Base-by-base conservation (phyloP, 1,140 invertebrate species). In the Drosophila rufa region DNA sequence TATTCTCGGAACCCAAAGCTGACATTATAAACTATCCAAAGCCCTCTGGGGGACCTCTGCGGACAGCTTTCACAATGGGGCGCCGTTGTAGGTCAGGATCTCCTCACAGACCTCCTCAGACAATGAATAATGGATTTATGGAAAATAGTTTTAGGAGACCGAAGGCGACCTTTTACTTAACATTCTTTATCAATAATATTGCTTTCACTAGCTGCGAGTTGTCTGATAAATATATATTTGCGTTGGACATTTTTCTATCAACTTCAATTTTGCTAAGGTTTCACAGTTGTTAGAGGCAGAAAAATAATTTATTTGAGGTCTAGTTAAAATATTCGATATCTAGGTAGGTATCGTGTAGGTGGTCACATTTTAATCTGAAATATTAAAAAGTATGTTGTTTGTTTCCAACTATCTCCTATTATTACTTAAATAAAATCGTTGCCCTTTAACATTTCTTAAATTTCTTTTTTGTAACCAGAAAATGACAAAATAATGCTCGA, bases 31-130 rank as follows among this genome's bases (percentile, higher is more conserved):
- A 70, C 62, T 47, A 65, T 60, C 55, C 47, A 51, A 74, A 50
- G 66, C 68, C 38, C 36, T 45, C 11, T 12, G 9, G 25, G 46
- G 47, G 17, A 2, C 33, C 11, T 48, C 22, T 27, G 5, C 12
- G 27, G 45, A 22, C 56, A 67, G 36, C 2, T 50, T 19, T 43
- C 19, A 38, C 48, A 30, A 42, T n/a, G 19, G 45, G 36, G 27
- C 9, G 33, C 15, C 17, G 38, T 30, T 50, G 46, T 73, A 73
- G 67, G 70, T 74, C 70, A 73, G 55, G 67, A 58, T 70, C 38
- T 70, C 22, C 46, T 51, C 38, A 27, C 5, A 33, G 65, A 12
- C 22, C 22, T 25, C 22, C 22, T 25, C 22, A 25, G 22, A 25
- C 22, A 25, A 25, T 64, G 19, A 46, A 60, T 27, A 66, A 59